Conservation (phyloP, 2,797 vertebrate genomes). For the Sebastiscus tertius region DNA sequence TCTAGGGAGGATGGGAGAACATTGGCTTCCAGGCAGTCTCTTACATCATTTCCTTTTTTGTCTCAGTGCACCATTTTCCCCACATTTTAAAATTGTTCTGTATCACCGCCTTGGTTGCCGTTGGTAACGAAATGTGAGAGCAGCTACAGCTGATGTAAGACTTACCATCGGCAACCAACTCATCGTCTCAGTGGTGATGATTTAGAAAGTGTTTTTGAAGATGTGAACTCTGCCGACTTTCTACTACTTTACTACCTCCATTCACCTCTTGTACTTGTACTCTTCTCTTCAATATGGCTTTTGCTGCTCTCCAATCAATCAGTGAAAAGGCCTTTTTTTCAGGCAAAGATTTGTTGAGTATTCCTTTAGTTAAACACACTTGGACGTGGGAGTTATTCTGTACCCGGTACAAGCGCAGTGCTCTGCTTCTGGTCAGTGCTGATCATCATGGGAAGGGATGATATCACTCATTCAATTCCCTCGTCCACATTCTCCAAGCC, state of each 20-base stretch:
- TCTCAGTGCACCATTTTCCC: slow-evolving; percentile 37
- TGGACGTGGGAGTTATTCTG: neutral
- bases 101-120: slow-evolving; percentile 32
- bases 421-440: slow-evolving; percentile 20
- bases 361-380: neutral
- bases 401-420: neutral
- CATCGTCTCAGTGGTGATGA: slow-evolving; percentile 41
- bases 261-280: neutral
- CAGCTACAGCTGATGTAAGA: slow-evolving; percentile 68
- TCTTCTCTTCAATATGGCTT: neutral
- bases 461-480: slow-evolving; percentile 52
- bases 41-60: slow-evolving; percentile 70
- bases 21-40: slow-evolving; percentile 60
- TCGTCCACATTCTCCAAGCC: slow-evolving; percentile 21
- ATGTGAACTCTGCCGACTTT: slow-evolving; percentile 40
- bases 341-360: neutral
- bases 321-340: neutral
- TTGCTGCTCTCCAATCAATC: neutral
- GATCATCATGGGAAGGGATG: slow-evolving; percentile 39
- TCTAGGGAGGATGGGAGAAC: slow-evolving; percentile 50
- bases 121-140: slow-evolving; percentile 51
- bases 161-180: slow-evolving; percentile 53
- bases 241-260: neutral
- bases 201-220: slow-evolving; percentile 38
- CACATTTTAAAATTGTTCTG: slow-evolving; percentile 21